A percentile compares a stretch with the other conserved stretches of the same genome.
Evolutionary conservation across 2,113 vertebrate genomes (phyloP).

Genomic region (Brachionichthys hirsutus): DNA sequence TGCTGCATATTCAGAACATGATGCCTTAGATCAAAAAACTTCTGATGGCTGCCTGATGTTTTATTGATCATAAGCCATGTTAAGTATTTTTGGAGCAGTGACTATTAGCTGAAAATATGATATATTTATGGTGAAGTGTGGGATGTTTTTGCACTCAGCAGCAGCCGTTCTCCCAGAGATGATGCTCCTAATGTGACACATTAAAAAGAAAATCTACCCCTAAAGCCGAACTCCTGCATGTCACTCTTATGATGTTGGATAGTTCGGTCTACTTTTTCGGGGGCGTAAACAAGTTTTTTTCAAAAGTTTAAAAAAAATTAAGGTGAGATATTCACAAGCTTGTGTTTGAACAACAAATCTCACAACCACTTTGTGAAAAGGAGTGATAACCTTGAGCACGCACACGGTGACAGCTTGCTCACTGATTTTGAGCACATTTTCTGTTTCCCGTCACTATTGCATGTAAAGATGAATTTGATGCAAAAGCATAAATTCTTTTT

Average conservation of each 20-base stretch:
- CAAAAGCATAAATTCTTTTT: slow-evolving; percentile 20
- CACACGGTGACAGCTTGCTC: background rate
- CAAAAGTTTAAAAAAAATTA: slow-evolving; percentile 49
- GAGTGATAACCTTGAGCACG: slow-evolving; percentile 6
- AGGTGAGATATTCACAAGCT: slow-evolving; percentile 15
- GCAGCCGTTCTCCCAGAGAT: slow-evolving; percentile 43
- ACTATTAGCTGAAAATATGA: slow-evolving; percentile 36
- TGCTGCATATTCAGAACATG: slow-evolving; percentile 42
- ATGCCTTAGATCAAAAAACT: slow-evolving; percentile 54
- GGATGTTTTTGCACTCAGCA: slow-evolving; percentile 21
- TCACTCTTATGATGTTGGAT: slow-evolving; percentile 50
- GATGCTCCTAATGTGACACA: slow-evolving; percentile 56
- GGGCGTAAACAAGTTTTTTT: slow-evolving; percentile 45
- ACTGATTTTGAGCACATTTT: slow-evolving; percentile 21
- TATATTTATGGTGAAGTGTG: slow-evolving; percentile 40
- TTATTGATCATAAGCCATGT: slow-evolving; percentile 62
- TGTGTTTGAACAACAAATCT: slow-evolving; percentile 18
- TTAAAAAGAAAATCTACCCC: slow-evolving; percentile 47
- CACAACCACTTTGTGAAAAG: background rate
- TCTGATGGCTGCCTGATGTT: slow-evolving; percentile 59
- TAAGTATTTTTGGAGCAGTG: slow-evolving; percentile 38
- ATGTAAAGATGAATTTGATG: slow-evolving; percentile 13
- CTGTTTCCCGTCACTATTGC: slow-evolving; percentile 6
- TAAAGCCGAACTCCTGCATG: slow-evolving; percentile 32
- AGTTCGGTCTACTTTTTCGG: slow-evolving; percentile 19